A percentile compares a stretch with the other conserved stretches of the same genome.
These are phyloP conservation scores for Ammodytes marinus DNA, from an alignment of 2,113 vertebrate genomes.

Conservation along the genomic window DNA sequence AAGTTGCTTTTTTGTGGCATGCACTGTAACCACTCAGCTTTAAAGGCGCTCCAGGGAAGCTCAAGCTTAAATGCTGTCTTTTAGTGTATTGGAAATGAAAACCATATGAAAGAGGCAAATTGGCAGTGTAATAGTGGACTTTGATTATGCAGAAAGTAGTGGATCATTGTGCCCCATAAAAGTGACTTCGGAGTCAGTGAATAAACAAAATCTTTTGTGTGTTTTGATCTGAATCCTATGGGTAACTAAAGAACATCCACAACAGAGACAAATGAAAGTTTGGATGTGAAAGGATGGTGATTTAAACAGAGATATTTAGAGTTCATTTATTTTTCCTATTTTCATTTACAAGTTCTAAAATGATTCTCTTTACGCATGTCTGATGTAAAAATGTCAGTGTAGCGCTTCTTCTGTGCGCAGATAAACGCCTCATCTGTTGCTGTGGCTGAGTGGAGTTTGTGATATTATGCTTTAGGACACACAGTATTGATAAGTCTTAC, in stretches of 20 bases:
- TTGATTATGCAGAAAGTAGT: not conserved
- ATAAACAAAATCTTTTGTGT: not conserved
- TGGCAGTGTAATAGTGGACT: not conserved
- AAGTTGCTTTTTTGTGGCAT: too few relatives aligned
- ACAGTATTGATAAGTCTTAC: constrained; percentile 38
- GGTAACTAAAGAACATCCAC: constrained; percentile 6
- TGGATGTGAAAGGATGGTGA: not conserved
- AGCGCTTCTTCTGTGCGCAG: constrained; percentile 4
- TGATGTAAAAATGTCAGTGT: not conserved
- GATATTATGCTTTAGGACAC: constrained; percentile 14
- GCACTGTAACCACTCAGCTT: too few relatives aligned
- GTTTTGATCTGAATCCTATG: constrained; percentile 6
- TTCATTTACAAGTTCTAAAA: not conserved
- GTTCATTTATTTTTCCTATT: not conserved
- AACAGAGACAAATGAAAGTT: not conserved
- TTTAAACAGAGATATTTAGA: not conserved
- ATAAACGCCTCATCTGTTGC: constrained; percentile 25
- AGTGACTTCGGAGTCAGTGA: not conserved
- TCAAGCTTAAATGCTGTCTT: not conserved
- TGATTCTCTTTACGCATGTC: not conserved
- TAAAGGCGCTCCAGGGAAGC: too few relatives aligned
- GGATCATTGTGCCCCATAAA: not conserved
- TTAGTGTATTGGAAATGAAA: not conserved
- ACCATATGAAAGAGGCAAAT: not conserved
- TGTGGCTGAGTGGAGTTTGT: constrained; percentile 42